Conservation (phyloP, 2,113 vertebrate genomes). For the Zosterops borbonicus region DNA sequence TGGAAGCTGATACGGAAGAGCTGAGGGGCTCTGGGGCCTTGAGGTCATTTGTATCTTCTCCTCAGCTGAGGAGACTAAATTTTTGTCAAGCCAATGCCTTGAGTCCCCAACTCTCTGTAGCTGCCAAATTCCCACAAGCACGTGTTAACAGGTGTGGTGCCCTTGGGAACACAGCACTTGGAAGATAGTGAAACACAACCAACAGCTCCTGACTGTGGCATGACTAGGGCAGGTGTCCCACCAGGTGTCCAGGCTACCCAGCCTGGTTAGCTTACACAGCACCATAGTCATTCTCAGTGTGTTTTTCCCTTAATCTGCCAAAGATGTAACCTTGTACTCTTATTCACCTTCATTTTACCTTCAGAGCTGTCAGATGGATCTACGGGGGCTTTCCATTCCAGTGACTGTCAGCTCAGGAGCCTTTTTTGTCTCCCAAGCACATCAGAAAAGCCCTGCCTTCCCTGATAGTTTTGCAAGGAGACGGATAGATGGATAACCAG, state of each 20-base stretch:
- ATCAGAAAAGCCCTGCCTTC: background rate
- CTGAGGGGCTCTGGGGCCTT: background rate
- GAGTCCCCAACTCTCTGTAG: background rate
- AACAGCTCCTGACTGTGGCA: background rate
- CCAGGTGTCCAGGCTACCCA: background rate
- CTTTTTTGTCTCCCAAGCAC: background rate
- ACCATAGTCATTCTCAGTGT: background rate
- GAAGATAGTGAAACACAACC: background rate
- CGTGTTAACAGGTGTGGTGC: background rate
- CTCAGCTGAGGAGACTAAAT: background rate
- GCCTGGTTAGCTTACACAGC: background rate
- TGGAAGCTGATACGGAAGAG: background rate
- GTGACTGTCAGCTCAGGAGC: background rate
- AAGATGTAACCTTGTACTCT: background rate
- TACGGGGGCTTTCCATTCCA: background rate
- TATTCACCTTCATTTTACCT: background rate
- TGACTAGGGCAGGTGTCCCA: background rate
- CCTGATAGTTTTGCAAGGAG: background rate
- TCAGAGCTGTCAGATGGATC: background rate
- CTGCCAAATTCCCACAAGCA: background rate
- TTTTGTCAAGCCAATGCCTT: background rate
- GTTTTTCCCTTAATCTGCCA: background rate
- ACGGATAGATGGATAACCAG: background rate
- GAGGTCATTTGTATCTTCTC: background rate
- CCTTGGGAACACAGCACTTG: background rate